Conservation (phyloP, 2,888 invertebrate species). For the Smittia aterrima region DNA sequence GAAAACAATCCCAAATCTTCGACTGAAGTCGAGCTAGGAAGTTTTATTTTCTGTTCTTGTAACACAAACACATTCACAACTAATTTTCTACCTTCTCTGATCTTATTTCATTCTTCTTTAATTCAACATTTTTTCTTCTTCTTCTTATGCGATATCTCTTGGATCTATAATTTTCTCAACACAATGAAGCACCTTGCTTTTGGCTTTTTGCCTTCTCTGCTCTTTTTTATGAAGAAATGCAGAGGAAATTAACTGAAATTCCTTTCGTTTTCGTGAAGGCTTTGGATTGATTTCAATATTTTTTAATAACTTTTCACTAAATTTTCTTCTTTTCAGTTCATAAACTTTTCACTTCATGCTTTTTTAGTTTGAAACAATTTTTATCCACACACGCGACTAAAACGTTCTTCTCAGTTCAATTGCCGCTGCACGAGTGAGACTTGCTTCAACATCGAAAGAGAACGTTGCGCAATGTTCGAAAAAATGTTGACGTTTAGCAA, state of each 20-base stretch:
- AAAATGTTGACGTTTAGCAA: constrained; percentile 23
- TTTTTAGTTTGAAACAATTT: not conserved
- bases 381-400: not conserved
- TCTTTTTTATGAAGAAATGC: not conserved
- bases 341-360: not conserved
- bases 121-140: constrained; percentile 11
- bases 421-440: constrained; percentile 21
- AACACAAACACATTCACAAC: constrained; percentile 32
- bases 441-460: not conserved
- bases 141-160: not conserved
- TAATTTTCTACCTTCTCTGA: constrained; percentile 20
- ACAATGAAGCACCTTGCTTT: constrained; percentile 36
- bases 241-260: not conserved
- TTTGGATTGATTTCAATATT: not conserved
- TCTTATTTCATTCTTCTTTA: constrained; percentile 19
- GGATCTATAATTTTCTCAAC: constrained; percentile 8
- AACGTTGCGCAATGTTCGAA: not conserved
- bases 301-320: not conserved
- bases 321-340: not conserved
- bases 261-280: not conserved
- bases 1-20: not conserved
- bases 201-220: not conserved
- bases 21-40: not conserved
- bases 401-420: constrained; percentile 24
- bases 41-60: not conserved